Conservation (phyloP, 2,888 invertebrate genomes). For the Andrena praecox region DNA sequence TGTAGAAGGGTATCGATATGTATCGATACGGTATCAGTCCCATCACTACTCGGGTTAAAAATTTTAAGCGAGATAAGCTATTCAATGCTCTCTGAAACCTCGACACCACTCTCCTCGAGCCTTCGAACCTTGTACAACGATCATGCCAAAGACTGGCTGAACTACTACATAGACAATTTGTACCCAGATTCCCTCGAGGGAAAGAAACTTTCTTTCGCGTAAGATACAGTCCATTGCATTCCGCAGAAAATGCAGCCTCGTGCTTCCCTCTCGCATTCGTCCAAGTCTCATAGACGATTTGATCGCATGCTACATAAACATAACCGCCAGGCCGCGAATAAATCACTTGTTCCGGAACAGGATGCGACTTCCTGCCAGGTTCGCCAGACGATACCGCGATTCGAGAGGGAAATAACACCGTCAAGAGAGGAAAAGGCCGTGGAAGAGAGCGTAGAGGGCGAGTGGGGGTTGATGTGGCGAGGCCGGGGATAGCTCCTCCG, state of each 20-base stretch:
- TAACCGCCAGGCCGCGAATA: slow-evolving; percentile 37
- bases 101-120: no score
- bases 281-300: slow-evolving; percentile 18
- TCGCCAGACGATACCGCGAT: slow-evolving; percentile 22
- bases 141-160: no score
- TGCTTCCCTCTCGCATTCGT: background rate
- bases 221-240: background rate
- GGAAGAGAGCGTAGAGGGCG: slow-evolving; percentile 5
- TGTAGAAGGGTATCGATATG: no score
- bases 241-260: background rate
- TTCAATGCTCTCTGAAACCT: no score
- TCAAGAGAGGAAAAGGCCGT: background rate
- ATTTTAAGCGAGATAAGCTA: no score
- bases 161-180: no score
- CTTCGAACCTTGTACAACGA: no score
- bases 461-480: background rate
- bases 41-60: no score
- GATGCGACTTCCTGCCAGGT: slow-evolving; percentile 31
- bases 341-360: slow-evolving; percentile 47
- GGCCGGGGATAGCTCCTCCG: slow-evolving; percentile 35
- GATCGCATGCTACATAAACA: slow-evolving; percentile 45
- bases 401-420: slow-evolving; percentile 23
- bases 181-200: no score
- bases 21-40: no score
- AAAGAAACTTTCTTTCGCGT: no score